These are phyloP conservation scores for Coregonus ussuriensis DNA, from an alignment of 2,797 vertebrate species.

Conservation along the genomic window DNA sequence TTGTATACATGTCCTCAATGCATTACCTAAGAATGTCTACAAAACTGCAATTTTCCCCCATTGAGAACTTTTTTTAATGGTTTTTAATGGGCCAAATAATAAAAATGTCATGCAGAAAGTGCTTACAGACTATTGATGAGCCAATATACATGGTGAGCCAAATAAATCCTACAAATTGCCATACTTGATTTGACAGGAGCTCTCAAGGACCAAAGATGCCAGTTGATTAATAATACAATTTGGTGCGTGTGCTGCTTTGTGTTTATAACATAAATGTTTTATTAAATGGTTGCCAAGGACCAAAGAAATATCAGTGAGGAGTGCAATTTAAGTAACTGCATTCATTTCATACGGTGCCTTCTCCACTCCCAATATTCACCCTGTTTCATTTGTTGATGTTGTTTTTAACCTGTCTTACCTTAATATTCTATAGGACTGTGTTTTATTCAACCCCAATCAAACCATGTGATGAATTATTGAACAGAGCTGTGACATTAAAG, in stretches of 20 bases:
- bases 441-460: slow-evolving; percentile 29
- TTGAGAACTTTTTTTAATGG: background rate
- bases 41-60: slow-evolving; percentile 1
- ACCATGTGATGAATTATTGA: slow-evolving; percentile 23
- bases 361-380: slow-evolving; percentile 16
- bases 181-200: background rate
- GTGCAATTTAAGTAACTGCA: slow-evolving; percentile 59
- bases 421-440: background rate
- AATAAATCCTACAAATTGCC: background rate
- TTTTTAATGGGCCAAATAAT: background rate
- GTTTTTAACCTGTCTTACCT: slow-evolving; percentile 28
- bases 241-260: slow-evolving; percentile 14
- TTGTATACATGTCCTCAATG: background rate
- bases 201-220: slow-evolving; percentile 53
- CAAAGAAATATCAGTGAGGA: slow-evolving; percentile 53
- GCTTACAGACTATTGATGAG: background rate
- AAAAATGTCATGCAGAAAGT: background rate
- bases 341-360: slow-evolving; percentile 28
- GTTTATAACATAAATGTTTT: background rate
- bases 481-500: slow-evolving; percentile 17
- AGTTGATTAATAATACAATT: slow-evolving; percentile 12
- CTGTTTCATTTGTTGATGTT: background rate
- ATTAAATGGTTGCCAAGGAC: slow-evolving; percentile 47
- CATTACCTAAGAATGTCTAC: slow-evolving; percentile 12
- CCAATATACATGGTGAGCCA: too few relatives aligned